Evolutionary conservation across 1,140 invertebrate species (phyloP), one percentile per base, ranked within the genome.

Genomic region (Ditylenchus dipsaci): DNA sequence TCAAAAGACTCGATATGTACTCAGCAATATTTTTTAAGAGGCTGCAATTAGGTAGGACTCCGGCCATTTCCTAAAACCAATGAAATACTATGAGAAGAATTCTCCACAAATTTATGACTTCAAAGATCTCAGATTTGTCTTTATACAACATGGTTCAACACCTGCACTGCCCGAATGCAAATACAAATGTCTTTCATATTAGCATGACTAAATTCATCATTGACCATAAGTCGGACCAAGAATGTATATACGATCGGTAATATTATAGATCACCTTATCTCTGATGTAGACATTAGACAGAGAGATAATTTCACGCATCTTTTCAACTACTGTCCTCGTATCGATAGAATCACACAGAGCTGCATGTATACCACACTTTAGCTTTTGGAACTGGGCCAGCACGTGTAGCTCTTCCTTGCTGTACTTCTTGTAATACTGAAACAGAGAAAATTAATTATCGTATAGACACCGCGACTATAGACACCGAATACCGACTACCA

Each of bases 311-410:
- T 93, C 91, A 71, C 91, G 86, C 7, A 98, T 86, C 5, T 86
- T 85, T 78, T 97, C 92, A 33, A 98, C 82, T 0, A 89, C 89
- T 23, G 87, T 86, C 78, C 90, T 88, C 0, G 95, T 98, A 84
- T 99, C 93, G 64, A 99, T 88, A 82, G 95, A 97, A 85, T 98
- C 86, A 86, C 94, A 97, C 7, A 97, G 86, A 19, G 93, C 90
- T 30, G 85, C 86, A 83, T 96, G 91, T 8, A 97, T 88, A 74
- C 86, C 85, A 64, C 88, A 85, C 83, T 91, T 89, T 0, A 87
- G 87, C 27, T 85, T 73, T 63, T 83, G 84, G 65, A 91, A 89
- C 74, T 89, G 90, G n/a, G 84, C 75, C 59, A 62, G 57, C 56
- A 70, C 17, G 19, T 60, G 26, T 26, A 71, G 47, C 13, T 63